Conservation (phyloP, 2,797 vertebrate species). For the Sparidentex hasta region DNA sequence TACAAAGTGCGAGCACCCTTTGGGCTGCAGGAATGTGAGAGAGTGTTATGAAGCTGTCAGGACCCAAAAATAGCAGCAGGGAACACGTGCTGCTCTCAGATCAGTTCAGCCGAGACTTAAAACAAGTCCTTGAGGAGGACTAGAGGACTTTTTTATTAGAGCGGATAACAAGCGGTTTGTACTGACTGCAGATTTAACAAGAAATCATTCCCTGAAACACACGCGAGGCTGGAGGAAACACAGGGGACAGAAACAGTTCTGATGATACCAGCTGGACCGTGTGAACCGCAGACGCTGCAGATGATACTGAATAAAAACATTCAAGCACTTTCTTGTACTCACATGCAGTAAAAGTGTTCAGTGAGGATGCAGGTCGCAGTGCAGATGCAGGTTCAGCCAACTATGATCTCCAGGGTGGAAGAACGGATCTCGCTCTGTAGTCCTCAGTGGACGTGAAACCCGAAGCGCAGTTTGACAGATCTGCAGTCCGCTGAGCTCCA, state of each 20-base stretch:
- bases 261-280: not conserved
- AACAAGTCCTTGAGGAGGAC: constrained; percentile 66
- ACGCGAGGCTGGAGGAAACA: not conserved
- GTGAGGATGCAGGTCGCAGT: not conserved
- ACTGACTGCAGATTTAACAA: not conserved
- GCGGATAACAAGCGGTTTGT: constrained; percentile 8
- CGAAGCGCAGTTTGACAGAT: constrained; percentile 47
- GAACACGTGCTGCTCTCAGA: constrained; percentile 62
- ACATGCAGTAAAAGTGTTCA: constrained; percentile 50
- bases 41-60: constrained; percentile 61
- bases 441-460: constrained; percentile 41
- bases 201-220: not conserved
- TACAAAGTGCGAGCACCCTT: constrained; percentile 51
- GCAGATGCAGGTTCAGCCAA: constrained; percentile 36
- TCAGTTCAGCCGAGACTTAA: constrained; percentile 29
- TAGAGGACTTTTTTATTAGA: constrained; percentile 54
- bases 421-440: constrained; percentile 25
- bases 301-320: not conserved
- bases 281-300: not conserved
- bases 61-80: constrained; percentile 77
- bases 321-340: constrained; percentile 57
- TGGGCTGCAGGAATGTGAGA: constrained; percentile 67
- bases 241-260: not conserved
- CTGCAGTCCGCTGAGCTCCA: constrained; percentile 49
- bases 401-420: constrained; percentile 27